These are phyloP conservation scores for Riptortus pedestris DNA, from an alignment of 1,140 invertebrate species.

Conservation along the genomic window DNA sequence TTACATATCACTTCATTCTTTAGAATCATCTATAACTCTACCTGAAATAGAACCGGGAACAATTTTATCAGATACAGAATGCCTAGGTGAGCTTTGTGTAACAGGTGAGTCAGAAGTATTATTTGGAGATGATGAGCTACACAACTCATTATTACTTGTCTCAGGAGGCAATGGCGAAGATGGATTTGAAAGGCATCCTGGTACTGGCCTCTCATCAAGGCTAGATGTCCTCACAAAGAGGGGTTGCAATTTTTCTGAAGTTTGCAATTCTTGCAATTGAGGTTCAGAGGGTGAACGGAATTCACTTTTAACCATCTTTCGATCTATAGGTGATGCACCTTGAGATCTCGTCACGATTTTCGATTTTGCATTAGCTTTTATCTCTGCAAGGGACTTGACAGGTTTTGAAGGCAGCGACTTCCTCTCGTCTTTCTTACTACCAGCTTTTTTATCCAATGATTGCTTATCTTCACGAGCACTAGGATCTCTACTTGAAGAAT, in stretches of 20 bases:
- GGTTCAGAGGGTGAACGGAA: not conserved
- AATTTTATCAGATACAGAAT: not conserved
- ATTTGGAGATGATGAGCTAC: too few species aligned
- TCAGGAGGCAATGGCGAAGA: not conserved
- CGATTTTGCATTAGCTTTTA: conserved; percentile 16
- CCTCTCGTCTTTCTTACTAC: not conserved
- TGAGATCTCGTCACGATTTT: not conserved
- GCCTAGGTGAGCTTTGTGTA: not conserved
- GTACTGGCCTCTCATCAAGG: not conserved
- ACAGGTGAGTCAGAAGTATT: not conserved
- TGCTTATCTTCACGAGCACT: not conserved
- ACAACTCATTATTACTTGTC: too few species aligned
- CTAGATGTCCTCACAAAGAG: not conserved
- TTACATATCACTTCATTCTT: too few species aligned
- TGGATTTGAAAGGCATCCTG: not conserved
- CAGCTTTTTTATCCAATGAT: not conserved
- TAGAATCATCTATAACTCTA: too few species aligned
- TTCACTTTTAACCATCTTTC: not conserved
- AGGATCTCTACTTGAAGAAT: not conserved
- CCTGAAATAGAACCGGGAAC: not conserved
- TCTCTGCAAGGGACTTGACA: conserved; percentile 10
- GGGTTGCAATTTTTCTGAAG: not conserved
- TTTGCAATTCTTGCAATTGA: not conserved
- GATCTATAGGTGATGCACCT: not conserved
- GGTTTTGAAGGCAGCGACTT: not conserved